phyloP scores from a whole-genome alignment of 2,797 vertebrate species.

The Microctenopoma stevenorrisi region DNA sequence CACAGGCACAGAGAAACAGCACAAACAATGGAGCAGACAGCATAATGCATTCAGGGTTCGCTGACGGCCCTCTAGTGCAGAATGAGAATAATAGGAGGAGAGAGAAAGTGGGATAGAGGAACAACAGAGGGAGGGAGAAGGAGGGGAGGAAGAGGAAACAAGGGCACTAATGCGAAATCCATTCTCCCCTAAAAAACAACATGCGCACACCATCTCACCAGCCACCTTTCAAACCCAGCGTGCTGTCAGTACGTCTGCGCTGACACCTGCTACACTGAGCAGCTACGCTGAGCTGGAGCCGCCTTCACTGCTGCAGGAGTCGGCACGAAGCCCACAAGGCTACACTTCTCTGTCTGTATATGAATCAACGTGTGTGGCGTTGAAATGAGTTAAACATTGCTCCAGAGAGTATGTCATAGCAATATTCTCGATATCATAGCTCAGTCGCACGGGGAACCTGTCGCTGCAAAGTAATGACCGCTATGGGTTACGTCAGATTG shows the following conservation, averaged over 20 bases:
- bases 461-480: slow-evolving; percentile 66
- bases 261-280: slow-evolving; percentile 51
- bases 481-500: slow-evolving; percentile 9
- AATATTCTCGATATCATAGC: slow-evolving; percentile 23
- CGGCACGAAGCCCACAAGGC: background rate
- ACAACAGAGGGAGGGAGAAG: slow-evolving; percentile 48
- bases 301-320: slow-evolving; percentile 23
- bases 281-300: slow-evolving; percentile 10
- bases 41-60: slow-evolving; percentile 77
- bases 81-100: slow-evolving; percentile 78
- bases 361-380: background rate
- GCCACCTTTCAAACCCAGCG: slow-evolving; percentile 64
- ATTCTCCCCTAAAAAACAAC: slow-evolving; percentile 56
- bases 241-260: slow-evolving; percentile 74
- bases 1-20: slow-evolving; percentile 74
- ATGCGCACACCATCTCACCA: slow-evolving; percentile 12
- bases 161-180: slow-evolving; percentile 74
- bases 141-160: slow-evolving; percentile 64
- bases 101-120: slow-evolving; percentile 63
- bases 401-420: slow-evolving; percentile 17
- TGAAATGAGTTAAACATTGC: slow-evolving; percentile 34
- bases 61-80: slow-evolving; percentile 79
- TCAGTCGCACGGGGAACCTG: slow-evolving; percentile 37
- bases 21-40: slow-evolving; percentile 81
- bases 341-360: background rate